Evolutionary conservation across 2,888 invertebrate species (phyloP), one percentile per base, ranked within the genome.

Genomic region (Ochlodes sylvanus): DNA sequence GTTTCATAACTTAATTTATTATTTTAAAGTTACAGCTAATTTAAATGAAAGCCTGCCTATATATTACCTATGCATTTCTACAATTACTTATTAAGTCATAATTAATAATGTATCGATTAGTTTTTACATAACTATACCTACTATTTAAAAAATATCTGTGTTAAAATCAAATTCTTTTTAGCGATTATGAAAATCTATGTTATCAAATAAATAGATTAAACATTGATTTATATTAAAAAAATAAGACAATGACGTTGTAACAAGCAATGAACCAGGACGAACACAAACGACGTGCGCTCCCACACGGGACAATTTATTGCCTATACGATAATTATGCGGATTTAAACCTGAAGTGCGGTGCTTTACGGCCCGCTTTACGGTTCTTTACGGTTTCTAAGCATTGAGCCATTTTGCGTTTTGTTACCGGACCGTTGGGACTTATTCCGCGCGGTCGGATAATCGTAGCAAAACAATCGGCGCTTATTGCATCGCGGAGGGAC

Each of bases 321-420:
- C 83, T 84, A 85, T 87, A 83, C 86, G 85, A 91, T 90, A 91
- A 91, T 91, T 91, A 89, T 89, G 84, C 87, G 87, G 88, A 90
- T 88, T 88, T 88, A 85, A 86, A 85, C 84, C 82, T 83, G 83
- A 85, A 84, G 82, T 82, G 83, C 82, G 80, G 86, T 87, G 84
- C 82, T 85, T 84, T 87, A 88, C 87, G 83, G 85, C 81, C 81
- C 80, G 81, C 84, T 81, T 86, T 85, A 86, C 85, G 81, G 85
- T 86, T 84, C 84, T 86, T 88, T 82, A 87, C 83, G 80, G 80
- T 79, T 73, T 76, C 74, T 73, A 71, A 67, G 76, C 72, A 76
- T 75, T 84, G 84, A 77, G 78, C 82, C 82, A 88, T 79, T 86
- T 81, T 86, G 82, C 77, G 77, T 87, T 86, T 81, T 88, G 83